A percentile compares a stretch with the other conserved stretches of the same genome.
Evolutionary conservation across 2,888 invertebrate genomes (phyloP).

Genomic region (Argyresthia albistria): DNA sequence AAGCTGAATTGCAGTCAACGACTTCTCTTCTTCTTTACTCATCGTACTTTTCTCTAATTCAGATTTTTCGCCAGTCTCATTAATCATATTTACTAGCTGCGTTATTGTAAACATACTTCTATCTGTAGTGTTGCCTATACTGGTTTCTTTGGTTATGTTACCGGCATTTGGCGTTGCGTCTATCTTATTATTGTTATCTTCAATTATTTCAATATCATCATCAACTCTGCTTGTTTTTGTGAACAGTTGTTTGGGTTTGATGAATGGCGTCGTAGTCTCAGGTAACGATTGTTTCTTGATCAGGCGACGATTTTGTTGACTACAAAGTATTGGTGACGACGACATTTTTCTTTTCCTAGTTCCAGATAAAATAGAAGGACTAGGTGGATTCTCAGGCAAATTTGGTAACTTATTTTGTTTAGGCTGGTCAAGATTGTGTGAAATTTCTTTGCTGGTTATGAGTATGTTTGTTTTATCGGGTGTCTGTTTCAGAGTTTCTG

Average conservation of each 20-base stretch:
- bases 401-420: not conserved
- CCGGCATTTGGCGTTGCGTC: slow-evolving; percentile 6
- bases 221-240: slow-evolving; percentile 5
- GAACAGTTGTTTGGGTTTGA: slow-evolving; percentile 14
- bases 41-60: not conserved
- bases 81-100: slow-evolving; percentile 58
- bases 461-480: slow-evolving; percentile 7
- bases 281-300: slow-evolving; percentile 24
- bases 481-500: slow-evolving; percentile 8
- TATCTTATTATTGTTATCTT: slow-evolving; percentile 9
- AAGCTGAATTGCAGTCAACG: not conserved
- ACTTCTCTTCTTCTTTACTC: slow-evolving; percentile 3
- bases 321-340: slow-evolving; percentile 48
- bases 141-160: slow-evolving; percentile 13
- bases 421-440: too few relatives aligned
- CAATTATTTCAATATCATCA: slow-evolving; percentile 15
- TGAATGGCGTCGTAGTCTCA: too few relatives aligned
- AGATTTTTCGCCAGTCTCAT: slow-evolving; percentile 27
- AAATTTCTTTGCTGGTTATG: too few relatives aligned
- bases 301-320: slow-evolving; percentile 36
- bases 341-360: slow-evolving; percentile 16
- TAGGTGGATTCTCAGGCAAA: slow-evolving; percentile 18
- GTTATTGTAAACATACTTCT: slow-evolving; percentile 60
- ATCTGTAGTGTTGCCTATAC: slow-evolving; percentile 23
- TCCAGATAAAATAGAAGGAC: slow-evolving; percentile 55